A percentile compares a stretch with the other conserved stretches of the same genome.
phyloP scores from a whole-genome alignment of 2,888 invertebrate species.

The Eristalis pertinax region DNA sequence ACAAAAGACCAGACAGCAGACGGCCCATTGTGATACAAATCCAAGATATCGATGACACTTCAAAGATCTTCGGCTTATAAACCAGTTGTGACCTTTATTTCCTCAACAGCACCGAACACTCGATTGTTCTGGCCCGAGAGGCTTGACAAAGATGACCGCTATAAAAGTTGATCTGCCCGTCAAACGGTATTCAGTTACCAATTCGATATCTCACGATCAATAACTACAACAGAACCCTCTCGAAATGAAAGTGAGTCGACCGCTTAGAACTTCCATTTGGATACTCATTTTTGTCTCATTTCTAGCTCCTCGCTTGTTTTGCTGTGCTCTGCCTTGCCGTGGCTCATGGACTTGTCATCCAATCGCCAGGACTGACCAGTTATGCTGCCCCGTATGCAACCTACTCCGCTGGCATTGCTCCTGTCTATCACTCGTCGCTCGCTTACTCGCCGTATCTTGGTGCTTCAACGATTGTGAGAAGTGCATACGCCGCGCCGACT shows the following conservation, averaged over 20 bases:
- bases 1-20: neutral
- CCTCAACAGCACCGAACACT: neutral
- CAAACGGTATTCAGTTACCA: slow-evolving; percentile 14
- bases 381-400: slow-evolving; percentile 42
- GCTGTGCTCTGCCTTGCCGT: slow-evolving; percentile 48
- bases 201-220: neutral
- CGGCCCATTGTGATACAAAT: neutral
- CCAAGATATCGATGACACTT: neutral
- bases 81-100: slow-evolving; percentile 21
- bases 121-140: neutral
- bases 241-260: slow-evolving; percentile 22
- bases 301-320: slow-evolving; percentile 46
- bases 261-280: too few species aligned
- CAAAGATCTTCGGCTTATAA: slow-evolving; percentile 1
- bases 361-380: slow-evolving; percentile 9
- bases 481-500: slow-evolving; percentile 25
- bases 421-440: slow-evolving; percentile 45
- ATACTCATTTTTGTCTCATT: neutral
- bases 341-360: slow-evolving; percentile 47
- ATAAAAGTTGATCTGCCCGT: slow-evolving; percentile 21
- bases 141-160: neutral
- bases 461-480: slow-evolving; percentile 36
- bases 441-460: slow-evolving; percentile 26
- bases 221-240: slow-evolving; percentile 1
- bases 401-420: slow-evolving; percentile 36